A percentile compares a stretch with the other conserved stretches of the same genome.
Evolutionary conservation across 37 sponge, comb jelly and placozoan genomes (phyloP).

Genomic region (Haliclona indistincta): DNA sequence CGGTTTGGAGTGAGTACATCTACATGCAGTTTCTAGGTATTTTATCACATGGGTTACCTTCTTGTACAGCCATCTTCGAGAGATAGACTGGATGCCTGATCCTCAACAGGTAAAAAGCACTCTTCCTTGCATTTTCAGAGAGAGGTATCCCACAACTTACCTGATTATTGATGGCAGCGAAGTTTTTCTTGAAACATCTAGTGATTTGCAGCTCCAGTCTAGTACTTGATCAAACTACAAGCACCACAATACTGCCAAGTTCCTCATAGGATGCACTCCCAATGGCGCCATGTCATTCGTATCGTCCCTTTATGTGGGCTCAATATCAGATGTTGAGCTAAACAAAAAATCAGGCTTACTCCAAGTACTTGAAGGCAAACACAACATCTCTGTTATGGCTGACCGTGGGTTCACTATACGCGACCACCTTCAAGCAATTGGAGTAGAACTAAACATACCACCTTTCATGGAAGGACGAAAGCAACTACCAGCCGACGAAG

Average conservation of each 20-base stretch:
- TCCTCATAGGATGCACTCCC: conserved; percentile 18
- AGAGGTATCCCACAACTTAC: conserved; percentile 16
- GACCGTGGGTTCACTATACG: conserved; percentile 34
- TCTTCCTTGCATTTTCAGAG: not conserved
- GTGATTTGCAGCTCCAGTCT: conserved; percentile 15
- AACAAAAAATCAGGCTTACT: conserved; percentile 4
- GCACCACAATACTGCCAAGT: conserved; percentile 23
- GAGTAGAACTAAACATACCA: conserved; percentile 30
- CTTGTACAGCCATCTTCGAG: conserved; percentile 5
- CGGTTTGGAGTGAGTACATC: no score
- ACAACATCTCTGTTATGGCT: conserved; percentile 20
- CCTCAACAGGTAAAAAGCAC: not conserved
- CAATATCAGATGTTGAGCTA: conserved; percentile 36
- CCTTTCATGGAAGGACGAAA: conserved; percentile 36
- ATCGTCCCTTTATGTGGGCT: conserved; percentile 19
- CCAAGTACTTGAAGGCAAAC: conserved; percentile 1
- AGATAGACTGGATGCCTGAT: not conserved
- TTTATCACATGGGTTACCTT: conserved; percentile 27
- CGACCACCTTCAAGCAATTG: conserved; percentile 18
- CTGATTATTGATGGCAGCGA: conserved; percentile 19
- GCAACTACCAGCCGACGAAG: conserved; percentile 27
- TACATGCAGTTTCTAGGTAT: no score
- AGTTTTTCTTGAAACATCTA: conserved; percentile 13
- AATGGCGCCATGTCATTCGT: conserved; percentile 18
- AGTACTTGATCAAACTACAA: conserved; percentile 3